A percentile compares a stretch with the other conserved stretches of the same genome.
phyloP scores from a whole-genome alignment of 2,113 vertebrate species.

The Callospermophilus lateralis region DNA sequence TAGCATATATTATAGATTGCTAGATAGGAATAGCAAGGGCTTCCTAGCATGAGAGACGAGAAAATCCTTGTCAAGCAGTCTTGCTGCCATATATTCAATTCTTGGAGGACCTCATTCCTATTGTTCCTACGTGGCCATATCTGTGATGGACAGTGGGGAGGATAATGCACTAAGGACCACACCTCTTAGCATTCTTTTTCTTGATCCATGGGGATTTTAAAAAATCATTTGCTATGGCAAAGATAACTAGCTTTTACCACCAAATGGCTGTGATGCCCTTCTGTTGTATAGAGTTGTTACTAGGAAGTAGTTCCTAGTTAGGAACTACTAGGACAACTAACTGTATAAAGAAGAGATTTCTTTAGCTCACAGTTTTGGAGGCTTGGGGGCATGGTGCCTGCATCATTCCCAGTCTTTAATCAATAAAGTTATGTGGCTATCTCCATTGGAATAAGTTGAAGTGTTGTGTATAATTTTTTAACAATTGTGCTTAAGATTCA shows the following conservation, averaged over 20 bases:
- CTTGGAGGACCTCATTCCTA: conserved; percentile 31
- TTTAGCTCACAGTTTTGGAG: too few relatives aligned
- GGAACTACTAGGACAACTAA: not conserved
- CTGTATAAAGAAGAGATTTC: too few relatives aligned
- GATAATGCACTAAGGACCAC: not conserved
- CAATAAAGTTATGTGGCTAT: not conserved
- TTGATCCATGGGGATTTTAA: not conserved
- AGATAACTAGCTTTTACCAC: conserved; percentile 36
- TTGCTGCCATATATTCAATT: conserved; percentile 57
- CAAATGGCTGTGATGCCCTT: conserved; percentile 11
- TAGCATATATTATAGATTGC: conserved; percentile 9
- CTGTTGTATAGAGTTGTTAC: conserved; percentile 36
- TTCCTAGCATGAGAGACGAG: conserved; percentile 43
- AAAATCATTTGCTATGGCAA: not conserved
- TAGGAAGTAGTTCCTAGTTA: conserved; percentile 5
- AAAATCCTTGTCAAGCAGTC: conserved; percentile 61
- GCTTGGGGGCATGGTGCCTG: too few relatives aligned
- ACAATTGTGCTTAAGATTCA: conserved; percentile 29
- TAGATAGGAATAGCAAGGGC: conserved; percentile 45
- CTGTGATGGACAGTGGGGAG: not conserved
- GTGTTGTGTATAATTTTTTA: conserved; percentile 10
- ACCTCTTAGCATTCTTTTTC: conserved; percentile 20
- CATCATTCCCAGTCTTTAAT: conserved; percentile 21
- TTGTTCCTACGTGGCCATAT: not conserved
- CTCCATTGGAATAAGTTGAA: conserved; percentile 12